Evolutionary conservation across 1,140 invertebrate species (phyloP).

Genomic region (Amyelois transitella): DNA sequence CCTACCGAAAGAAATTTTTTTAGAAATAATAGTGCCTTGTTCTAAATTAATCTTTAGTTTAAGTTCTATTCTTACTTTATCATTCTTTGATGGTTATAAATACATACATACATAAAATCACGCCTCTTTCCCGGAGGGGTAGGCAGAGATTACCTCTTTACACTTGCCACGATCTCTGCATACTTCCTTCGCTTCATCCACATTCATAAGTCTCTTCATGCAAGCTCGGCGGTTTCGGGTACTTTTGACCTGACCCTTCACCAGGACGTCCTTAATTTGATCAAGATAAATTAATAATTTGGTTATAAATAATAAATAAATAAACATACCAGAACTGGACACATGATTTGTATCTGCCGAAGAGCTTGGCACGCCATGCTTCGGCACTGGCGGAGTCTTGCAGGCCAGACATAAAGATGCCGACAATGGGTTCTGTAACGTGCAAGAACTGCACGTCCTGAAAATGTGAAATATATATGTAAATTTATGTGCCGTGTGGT

Average conservation of each 20-base stretch:
- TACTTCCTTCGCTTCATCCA: no score
- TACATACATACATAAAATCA: no score
- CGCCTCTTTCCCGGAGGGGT: no score
- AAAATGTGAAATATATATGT: constrained; percentile 24
- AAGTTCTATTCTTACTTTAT: no score
- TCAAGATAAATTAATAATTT: neutral
- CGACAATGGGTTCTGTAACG: constrained; percentile 86
- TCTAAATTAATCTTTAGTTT: neutral
- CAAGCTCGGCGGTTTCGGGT: no score
- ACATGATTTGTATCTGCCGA: constrained; percentile 27
- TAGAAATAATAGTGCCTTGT: neutral
- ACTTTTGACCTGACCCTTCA: no score
- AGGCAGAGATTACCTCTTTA: no score
- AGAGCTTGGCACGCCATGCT: constrained; percentile 38
- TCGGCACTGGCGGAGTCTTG: constrained; percentile 76
- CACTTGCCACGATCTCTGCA: no score
- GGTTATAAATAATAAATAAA: neutral
- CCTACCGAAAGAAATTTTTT: no score
- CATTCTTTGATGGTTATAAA: neutral
- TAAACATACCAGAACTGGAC: constrained; percentile 31
- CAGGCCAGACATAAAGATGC: constrained; percentile 85
- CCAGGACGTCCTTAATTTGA: no score
- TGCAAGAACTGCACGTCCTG: constrained; percentile 83
- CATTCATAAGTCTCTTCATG: no score
- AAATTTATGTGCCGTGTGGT: constrained; percentile 63